Conservation (phyloP, 2,888 invertebrate species). For the Portevinia maculata region DNA sequence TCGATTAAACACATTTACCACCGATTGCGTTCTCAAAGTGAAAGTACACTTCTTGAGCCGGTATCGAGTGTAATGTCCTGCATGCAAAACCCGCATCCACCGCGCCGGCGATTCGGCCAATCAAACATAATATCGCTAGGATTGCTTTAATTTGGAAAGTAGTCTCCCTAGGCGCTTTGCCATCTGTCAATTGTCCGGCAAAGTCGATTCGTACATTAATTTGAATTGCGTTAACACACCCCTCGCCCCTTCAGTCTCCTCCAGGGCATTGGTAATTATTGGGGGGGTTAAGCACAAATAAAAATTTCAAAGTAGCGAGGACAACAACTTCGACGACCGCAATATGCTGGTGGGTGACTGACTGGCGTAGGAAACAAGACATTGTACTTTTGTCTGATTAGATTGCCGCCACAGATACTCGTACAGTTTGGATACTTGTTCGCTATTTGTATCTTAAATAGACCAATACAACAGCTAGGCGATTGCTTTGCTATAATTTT, state of each 20-base stretch:
- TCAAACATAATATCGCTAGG: conserved; percentile 22
- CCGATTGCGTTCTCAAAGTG: conserved; percentile 54
- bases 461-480: neutral
- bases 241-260: neutral
- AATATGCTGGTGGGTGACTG: conserved; percentile 7
- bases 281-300: conserved; percentile 38
- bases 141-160: conserved; percentile 68
- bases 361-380: conserved; percentile 60
- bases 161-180: conserved; percentile 66
- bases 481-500: conserved; percentile 11
- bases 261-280: conserved; percentile 52
- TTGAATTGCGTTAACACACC: conserved; percentile 47
- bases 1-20: conserved; percentile 52
- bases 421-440: neutral
- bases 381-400: conserved; percentile 69
- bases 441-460: conserved; percentile 1
- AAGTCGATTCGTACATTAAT: conserved; percentile 49
- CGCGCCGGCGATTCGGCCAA: neutral
- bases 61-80: conserved; percentile 32
- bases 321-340: conserved; percentile 7
- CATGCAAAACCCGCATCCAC: conserved; percentile 22
- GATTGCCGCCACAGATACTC: conserved; percentile 35
- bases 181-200: conserved; percentile 66
- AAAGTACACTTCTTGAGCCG: conserved; percentile 27
- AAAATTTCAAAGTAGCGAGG: conserved; percentile 35